Evolutionary conservation across 2,888 invertebrate genomes (phyloP).

Genomic region (Sturmia bella): DNA sequence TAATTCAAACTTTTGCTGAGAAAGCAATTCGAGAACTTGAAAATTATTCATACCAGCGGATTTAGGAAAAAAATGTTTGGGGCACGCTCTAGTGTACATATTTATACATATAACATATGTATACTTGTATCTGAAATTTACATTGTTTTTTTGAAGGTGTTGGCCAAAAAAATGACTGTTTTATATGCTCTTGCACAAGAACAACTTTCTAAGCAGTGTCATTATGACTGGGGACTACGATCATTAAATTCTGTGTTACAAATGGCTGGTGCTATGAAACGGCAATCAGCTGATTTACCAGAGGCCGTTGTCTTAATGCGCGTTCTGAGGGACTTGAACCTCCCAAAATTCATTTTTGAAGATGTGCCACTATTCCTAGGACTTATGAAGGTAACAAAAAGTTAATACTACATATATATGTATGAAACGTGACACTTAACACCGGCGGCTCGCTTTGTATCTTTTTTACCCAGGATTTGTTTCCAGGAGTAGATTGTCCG

Average conservation of each 20-base stretch:
- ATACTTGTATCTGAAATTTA: too few relatives aligned
- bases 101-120: background rate
- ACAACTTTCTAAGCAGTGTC: conserved; percentile 95
- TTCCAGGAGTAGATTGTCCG: conserved; percentile 95
- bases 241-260: conserved; percentile 95
- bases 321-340: conserved; percentile 95
- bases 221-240: conserved; percentile 96
- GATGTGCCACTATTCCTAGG: conserved; percentile 95
- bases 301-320: conserved; percentile 95
- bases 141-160: conserved; percentile 80
- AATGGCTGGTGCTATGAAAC: conserved; percentile 94
- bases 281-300: conserved; percentile 89
- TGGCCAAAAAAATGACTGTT: conserved; percentile 97
- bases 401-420: too few relatives aligned
- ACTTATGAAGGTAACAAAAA: conserved; percentile 85
- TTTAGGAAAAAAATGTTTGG: too few relatives aligned
- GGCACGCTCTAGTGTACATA: background rate
- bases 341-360: conserved; percentile 95
- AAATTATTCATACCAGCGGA: too few relatives aligned
- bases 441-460: background rate
- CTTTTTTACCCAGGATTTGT: conserved; percentile 86
- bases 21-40: too few relatives aligned
- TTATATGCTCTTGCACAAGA: conserved; percentile 92
- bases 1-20: too few relatives aligned
- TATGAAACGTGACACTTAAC: too few relatives aligned